Conservation (phyloP, 2,797 vertebrate species). For the Tarsius wallacei region DNA sequence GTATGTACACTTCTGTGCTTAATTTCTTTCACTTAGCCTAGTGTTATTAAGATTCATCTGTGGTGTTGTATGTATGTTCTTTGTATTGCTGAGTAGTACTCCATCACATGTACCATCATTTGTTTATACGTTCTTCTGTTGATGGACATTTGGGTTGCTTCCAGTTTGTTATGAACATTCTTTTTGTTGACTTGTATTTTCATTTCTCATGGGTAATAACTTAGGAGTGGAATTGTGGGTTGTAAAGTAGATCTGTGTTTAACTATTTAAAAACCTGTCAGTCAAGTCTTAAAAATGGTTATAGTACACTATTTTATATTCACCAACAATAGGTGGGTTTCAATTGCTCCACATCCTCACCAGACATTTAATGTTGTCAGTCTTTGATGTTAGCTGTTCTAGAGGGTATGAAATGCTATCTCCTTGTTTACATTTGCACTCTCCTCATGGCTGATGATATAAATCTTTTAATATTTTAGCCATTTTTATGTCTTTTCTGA, state of each 20-base stretch:
- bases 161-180: neutral
- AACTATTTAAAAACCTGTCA: constrained; percentile 18
- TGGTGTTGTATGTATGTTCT: neutral
- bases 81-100: neutral
- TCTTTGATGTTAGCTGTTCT: neutral
- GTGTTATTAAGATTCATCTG: neutral
- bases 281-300: neutral
- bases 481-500: neutral
- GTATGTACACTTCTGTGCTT: neutral
- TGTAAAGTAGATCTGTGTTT: constrained; percentile 7
- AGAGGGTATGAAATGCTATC: neutral
- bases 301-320: neutral
- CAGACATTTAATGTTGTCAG: neutral
- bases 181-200: neutral
- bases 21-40: neutral
- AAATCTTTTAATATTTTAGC: neutral
- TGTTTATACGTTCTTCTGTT: neutral
- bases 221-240: neutral
- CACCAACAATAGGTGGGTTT: neutral
- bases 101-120: neutral
- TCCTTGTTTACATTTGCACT: neutral
- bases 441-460: neutral
- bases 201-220: neutral
- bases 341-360: neutral
- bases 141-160: neutral